Base-by-base conservation (phyloP, 1,140 invertebrate genomes). In the Platyscapa corneri region DNA sequence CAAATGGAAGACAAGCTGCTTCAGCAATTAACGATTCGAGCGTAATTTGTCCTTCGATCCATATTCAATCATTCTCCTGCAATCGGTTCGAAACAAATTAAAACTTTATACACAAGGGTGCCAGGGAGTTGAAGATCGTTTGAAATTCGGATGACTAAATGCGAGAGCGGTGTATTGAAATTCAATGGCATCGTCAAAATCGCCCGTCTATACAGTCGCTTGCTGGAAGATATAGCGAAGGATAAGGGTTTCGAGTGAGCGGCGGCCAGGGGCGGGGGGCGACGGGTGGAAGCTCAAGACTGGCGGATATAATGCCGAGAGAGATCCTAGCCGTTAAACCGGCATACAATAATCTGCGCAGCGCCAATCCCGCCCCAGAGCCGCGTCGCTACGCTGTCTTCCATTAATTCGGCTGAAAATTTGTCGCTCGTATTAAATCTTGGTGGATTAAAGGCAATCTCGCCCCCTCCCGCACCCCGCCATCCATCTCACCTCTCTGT, bases 351-450 rank as follows among this genome's bases (percentile, higher is more conserved):
- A 92, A 92, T 92, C 91, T 91, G 89, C 89, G 88, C 89, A 86
- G 89, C 89, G 89, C 91, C 91, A 91, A 92, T 92, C 91, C 90
- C 86, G 88, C 39, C 56, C 74, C 27, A 60, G 34, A 80, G 64
- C 46, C 7, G 67, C 60, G 14, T 39, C 46, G 64, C 76, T 83
- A 88, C 88, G 88, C 88, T 88, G 89, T 91, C 89, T 91, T 92
- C 91, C 90, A 92, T 92, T 92, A 92, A 92, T 92, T 92, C 91
- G 89, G 89, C 88, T 89, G 89, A 92, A 92, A 92, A 91, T 92
- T 92, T 92, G 91, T 92, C 91, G 91, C 90, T 91, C 88, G 91
- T 92, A 92, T 92, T 92, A 92, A 92, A 92, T 92, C 91, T 92
- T 87, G 86, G 83, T 87, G 91, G 91, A 92, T 92, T 92, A 92